phyloP scores from a whole-genome alignment of 1,140 invertebrate genomes.

The Theocolax elegans region DNA sequence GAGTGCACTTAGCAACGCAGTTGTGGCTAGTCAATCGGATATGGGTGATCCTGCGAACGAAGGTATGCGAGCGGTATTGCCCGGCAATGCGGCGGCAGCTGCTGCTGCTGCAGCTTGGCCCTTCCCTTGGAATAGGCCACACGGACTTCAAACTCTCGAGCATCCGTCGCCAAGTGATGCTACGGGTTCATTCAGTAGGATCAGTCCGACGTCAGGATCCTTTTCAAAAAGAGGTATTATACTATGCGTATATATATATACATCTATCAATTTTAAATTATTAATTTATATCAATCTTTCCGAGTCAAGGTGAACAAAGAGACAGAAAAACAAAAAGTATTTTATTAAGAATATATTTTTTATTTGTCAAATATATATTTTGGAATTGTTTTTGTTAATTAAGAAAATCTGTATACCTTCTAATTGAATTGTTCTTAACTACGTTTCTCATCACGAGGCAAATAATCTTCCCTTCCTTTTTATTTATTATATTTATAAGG shows the following conservation, averaged over 20 bases:
- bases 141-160: constrained; percentile 60
- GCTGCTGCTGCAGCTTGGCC: constrained; percentile 56
- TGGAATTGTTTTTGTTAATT: no score
- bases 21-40: constrained; percentile 61
- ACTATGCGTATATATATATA: not conserved
- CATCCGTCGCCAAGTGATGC: constrained; percentile 61
- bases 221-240: constrained; percentile 65
- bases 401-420: no score
- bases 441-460: no score
- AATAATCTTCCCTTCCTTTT: no score
- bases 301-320: no score
- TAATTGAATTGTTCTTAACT: no score
- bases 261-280: not conserved
- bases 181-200: constrained; percentile 57
- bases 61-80: constrained; percentile 60
- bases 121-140: constrained; percentile 65
- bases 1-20: constrained; percentile 52
- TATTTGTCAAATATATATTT: no score
- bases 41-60: constrained; percentile 52
- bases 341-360: no score
- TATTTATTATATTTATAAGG: no score
- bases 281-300: not conserved
- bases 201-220: constrained; percentile 62
- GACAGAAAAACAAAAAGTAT: no score
- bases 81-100: constrained; percentile 49